Evolutionary conservation across 2,113 vertebrate genomes (phyloP), one percentile per base, ranked within the genome.

Genomic region (Dunckerocampus dactyliophorus): DNA sequence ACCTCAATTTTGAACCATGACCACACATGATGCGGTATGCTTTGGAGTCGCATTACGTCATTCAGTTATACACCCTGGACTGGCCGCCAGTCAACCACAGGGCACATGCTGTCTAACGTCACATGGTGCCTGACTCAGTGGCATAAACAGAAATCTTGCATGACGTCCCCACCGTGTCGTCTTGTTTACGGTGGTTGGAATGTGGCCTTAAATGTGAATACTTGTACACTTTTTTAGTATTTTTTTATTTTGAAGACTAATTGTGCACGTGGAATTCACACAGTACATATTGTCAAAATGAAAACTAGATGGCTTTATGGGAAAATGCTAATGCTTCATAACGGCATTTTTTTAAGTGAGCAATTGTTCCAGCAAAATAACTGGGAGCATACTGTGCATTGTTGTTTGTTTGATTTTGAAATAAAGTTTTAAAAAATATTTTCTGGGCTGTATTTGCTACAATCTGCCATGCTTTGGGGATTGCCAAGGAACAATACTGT

Each of bases 391-490:
- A n/a, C n/a, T n/a, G 24, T 28, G 24, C 5, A 5, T 28, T 28
- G 37, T 42, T 52, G 37, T 54, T n/a, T 3, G 1, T 31, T 5
- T 54, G 19, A 49, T 39, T 1, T 1, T 46, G 7, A 22, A 24
- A 24, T 53, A 39, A 67, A 22, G 8, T 21, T 42, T n/a, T 3
- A 28, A 28, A 28, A 22, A 15, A 24, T 2, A 24, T 20, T 11
- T 48, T 39, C 37, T 2, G 51, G 46, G 62, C 3, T 65, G 12
- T 47, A 0, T 19, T 46, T 45, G 43, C 31, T 59, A 14, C 42
- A 2, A 6, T 75, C 10, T 42, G 43, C 12, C 63, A 73, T 85
- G 69, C 71, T 71, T 85, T 77, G 42, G 53, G 37, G 50, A 51
- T 74, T 65, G 57, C 62, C 17, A 49, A 64, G 17, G 22, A 47